These are phyloP conservation scores for Ceramica pisi DNA, from an alignment of 2,888 invertebrate species.

Conservation along the genomic window DNA sequence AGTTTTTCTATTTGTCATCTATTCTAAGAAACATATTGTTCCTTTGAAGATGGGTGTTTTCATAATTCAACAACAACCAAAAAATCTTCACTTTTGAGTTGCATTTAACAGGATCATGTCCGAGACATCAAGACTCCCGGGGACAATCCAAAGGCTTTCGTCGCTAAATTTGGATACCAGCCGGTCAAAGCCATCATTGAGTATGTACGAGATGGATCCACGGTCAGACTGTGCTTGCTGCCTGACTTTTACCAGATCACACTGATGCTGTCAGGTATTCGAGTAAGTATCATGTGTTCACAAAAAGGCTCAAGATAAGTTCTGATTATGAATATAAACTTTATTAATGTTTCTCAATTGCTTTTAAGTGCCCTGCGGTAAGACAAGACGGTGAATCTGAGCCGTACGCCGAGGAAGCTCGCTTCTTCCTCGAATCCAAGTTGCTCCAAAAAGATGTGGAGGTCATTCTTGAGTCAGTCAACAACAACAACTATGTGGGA, in stretches of 20 bases:
- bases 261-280: conserved; percentile 98
- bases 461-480: conserved; percentile 97
- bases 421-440: conserved; percentile 97
- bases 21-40: too few relatives aligned
- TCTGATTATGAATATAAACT: background rate
- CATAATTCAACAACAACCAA: background rate
- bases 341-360: conserved; percentile 9
- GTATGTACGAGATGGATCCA: conserved; percentile 99
- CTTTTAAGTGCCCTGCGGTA: conserved; percentile 93
- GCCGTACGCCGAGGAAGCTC: conserved; percentile 96
- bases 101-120: conserved; percentile 91
- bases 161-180: conserved; percentile 96
- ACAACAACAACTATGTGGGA: conserved; percentile 98
- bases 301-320: background rate
- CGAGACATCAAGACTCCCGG: conserved; percentile 93
- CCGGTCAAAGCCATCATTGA: conserved; percentile 98
- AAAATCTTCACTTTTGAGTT: conserved; percentile 3
- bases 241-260: conserved; percentile 98
- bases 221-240: conserved; percentile 97
- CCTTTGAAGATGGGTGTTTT: too few relatives aligned
- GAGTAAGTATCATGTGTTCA: conserved; percentile 88
- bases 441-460: conserved; percentile 97
- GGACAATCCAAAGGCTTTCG: conserved; percentile 93
- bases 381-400: conserved; percentile 94
- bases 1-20: background rate